These are phyloP conservation scores for Poecilia picta DNA, from an alignment of 2,797 vertebrate genomes.

Conservation along the genomic window DNA sequence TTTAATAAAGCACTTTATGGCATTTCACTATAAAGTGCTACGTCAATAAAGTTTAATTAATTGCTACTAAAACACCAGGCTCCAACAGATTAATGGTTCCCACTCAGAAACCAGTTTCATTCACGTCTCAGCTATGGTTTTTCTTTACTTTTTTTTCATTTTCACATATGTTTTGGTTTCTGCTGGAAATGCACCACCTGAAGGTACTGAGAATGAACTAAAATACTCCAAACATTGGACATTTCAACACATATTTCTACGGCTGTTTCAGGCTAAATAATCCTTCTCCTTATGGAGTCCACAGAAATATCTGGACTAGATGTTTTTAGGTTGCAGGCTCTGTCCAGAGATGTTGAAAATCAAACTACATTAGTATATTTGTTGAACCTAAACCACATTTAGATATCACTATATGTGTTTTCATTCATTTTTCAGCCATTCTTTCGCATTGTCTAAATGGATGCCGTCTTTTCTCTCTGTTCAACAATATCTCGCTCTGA, in stretches of 20 bases:
- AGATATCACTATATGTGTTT: not conserved
- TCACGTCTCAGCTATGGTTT: not conserved
- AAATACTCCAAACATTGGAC: not conserved
- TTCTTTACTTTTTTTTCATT: not conserved
- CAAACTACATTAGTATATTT: not conserved
- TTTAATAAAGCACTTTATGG: not conserved
- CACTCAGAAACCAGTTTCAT: not conserved
- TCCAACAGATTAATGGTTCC: not conserved
- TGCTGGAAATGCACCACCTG: no score
- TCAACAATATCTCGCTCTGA: not conserved
- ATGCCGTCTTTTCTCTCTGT: not conserved
- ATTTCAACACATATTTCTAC: not conserved
- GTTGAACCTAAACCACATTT: not conserved
- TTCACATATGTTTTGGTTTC: not conserved
- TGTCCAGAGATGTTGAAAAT: not conserved
- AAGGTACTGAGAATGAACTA: no score
- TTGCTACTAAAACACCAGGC: not conserved
- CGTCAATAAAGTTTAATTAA: not conserved
- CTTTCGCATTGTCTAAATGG: not conserved
- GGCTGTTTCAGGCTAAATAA: not conserved
- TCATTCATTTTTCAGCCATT: not conserved
- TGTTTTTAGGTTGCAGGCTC: not conserved
- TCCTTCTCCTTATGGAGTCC: not conserved
- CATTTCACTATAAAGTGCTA: not conserved
- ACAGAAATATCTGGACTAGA: not conserved